Percentiles rank a stretch among this genome's conserved stretches.
Conservation (phyloP, 2,797 vertebrate species). For the Picus viridis region DNA sequence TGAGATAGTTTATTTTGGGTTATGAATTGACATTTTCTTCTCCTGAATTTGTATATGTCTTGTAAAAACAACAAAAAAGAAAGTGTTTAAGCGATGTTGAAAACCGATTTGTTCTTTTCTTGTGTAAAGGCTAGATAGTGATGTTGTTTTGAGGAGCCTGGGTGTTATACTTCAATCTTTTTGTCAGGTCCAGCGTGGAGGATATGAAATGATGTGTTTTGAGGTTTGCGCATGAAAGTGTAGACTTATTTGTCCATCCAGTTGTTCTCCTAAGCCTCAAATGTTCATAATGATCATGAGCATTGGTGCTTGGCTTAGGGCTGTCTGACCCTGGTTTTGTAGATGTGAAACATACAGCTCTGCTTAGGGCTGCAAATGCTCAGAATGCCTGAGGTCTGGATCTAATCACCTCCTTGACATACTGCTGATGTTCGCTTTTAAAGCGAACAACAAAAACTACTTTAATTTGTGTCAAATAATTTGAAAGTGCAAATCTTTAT, state of each 20-base stretch:
- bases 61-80: neutral
- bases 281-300: neutral
- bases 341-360: neutral
- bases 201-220: slow-evolving; percentile 9
- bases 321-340: neutral
- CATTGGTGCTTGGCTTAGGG: neutral
- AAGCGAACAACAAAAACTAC: neutral
- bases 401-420: neutral
- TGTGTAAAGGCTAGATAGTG: neutral
- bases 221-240: neutral
- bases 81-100: neutral
- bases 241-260: neutral
- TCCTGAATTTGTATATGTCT: neutral
- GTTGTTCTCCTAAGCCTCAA: slow-evolving; percentile 1
- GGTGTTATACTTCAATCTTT: neutral
- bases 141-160: neutral
- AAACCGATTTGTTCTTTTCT: neutral
- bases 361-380: neutral
- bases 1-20: neutral
- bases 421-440: neutral
- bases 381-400: neutral
- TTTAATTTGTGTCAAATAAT: neutral
- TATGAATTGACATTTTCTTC: neutral
- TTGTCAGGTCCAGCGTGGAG: neutral
- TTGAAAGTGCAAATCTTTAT: neutral